A percentile compares a stretch with the other conserved stretches of the same genome.
Evolutionary conservation across 2,113 vertebrate genomes (phyloP).

Genomic region (Parotia lawesii): DNA sequence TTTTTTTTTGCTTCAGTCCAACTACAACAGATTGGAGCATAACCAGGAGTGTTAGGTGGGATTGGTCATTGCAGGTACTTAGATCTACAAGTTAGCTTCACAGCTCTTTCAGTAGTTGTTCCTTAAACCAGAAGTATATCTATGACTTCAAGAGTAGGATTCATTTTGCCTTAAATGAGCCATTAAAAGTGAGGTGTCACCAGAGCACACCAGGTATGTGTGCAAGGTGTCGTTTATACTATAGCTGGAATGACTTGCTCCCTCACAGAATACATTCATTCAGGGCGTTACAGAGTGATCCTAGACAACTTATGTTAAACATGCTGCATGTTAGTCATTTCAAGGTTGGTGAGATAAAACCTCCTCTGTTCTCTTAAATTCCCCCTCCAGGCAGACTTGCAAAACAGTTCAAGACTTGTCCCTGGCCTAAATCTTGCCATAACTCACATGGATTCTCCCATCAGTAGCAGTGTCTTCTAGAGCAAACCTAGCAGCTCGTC

Average conservation of each 20-base stretch:
- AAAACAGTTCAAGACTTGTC: not conserved
- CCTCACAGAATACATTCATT: not conserved
- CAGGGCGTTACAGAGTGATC: not conserved
- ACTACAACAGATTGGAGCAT: not conserved
- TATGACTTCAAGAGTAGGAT: not conserved
- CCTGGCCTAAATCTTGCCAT: not conserved
- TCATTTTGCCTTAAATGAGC: not conserved
- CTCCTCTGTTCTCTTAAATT: not conserved
- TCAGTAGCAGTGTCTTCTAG: not conserved
- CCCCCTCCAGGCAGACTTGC: not conserved
- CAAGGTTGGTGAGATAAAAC: not conserved
- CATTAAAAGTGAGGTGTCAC: not conserved
- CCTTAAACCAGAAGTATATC: not conserved
- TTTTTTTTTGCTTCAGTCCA: not conserved
- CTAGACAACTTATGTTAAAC: not conserved
- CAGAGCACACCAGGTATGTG: not conserved
- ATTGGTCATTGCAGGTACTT: not conserved
- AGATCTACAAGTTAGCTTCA: not conserved
- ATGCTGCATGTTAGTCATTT: not conserved
- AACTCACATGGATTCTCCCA: not conserved
- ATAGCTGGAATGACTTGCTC: not conserved
- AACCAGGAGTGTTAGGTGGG: not conserved
- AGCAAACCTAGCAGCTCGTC: not conserved
- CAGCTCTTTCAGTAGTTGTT: not conserved
- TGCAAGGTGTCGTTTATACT: fast-evolving